Base-by-base conservation (phyloP, 2,888 invertebrate genomes). In the Halocaridina rubra region DNA sequence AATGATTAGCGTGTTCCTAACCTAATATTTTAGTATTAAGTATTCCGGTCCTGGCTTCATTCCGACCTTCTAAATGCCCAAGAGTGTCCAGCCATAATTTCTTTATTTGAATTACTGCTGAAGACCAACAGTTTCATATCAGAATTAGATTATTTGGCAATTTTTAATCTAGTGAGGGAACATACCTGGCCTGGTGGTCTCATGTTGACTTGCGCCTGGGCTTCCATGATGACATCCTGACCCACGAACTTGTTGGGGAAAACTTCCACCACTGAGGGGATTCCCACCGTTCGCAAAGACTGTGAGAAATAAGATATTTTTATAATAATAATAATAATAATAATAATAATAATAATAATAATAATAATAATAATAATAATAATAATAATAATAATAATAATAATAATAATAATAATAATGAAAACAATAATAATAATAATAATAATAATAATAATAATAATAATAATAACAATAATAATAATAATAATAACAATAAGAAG, bases 221-320 rank as follows among this genome's bases (percentile, higher is more conserved):
- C 95, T 76, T 93, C 92, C 0, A 93, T 91, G 90, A 96, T 94
- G 2, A 95, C 93, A 57, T 94, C 93, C 10, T 95, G 93, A 89
- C 96, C 95, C 89, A 96, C 92, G 91, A 95, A 97, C 91, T 95
- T 95, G 90, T 95, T 94, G 0, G 97, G 97, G 91, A 97, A 96
- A 0, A 94, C 92, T 90, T 96, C 95, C 57, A 94, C 93, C 88
- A 96, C 93, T 0, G 95, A 93, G 0, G 96, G 96, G 71, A 95
- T 91, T 75, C 93, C 92, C 24, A 96, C 89, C 69, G 94, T 93
- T 89, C 93, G 16, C 53, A 53, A 10, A n/a, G n/a, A n/a, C n/a
- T n/a, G n/a, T n/a, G n/a, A n/a, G n/a, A n/a, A n/a, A n/a, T n/a
- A n/a, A n/a, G 69, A 16, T 30, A 32, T 4, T 30, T 29, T 69